Base-by-base conservation (phyloP, 2,113 vertebrate genomes). In the Stercorarius parasiticus region DNA sequence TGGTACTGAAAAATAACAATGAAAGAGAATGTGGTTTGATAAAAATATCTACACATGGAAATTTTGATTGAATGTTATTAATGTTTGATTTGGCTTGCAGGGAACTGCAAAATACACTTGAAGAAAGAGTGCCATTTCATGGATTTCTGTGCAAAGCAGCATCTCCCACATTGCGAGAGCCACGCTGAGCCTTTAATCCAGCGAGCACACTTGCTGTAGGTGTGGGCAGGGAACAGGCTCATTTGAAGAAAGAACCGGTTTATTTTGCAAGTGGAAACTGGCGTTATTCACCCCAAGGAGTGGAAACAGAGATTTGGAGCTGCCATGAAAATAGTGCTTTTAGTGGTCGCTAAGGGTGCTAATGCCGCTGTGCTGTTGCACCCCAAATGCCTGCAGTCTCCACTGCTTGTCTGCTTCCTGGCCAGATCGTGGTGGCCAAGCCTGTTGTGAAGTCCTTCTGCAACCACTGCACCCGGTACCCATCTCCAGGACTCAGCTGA, bases 31-130 rank as follows among this genome's bases (percentile, higher is more conserved):
- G 61, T 70, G 66, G 82, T 77, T 85, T 95, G 73, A 84, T 90
- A 96, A 96, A 96, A 88, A 64, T 56, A 53, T 95, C 76, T 96
- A 61, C 91, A 86, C 91, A 93, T 56, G 93, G 91, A 96, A 95
- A 70, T 81, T 38, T 43, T 93, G 88, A 80, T 80, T 58, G 43
- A 85, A 81, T 76, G 36, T 90, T 93, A 91, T 89, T 93, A 84
- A 89, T 95, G 52, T 92, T 94, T 94, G 87, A 66, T 91, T 93
- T 97, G 74, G 88, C 94, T 89, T 78, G 52, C 78, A 93, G 38
- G 71, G 58, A 72, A 47, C 67, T 80, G 17, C 59, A 52, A 91
- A 91, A 38, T 29, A 21, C 69, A 65, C 61, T 90, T 86, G 77
- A 91, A 94, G 59, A 90, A 19, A 77, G 15, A 49, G 90, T 89